Base-by-base conservation (phyloP, 2,797 vertebrate genomes). In the Pseudochromis fuscus region DNA sequence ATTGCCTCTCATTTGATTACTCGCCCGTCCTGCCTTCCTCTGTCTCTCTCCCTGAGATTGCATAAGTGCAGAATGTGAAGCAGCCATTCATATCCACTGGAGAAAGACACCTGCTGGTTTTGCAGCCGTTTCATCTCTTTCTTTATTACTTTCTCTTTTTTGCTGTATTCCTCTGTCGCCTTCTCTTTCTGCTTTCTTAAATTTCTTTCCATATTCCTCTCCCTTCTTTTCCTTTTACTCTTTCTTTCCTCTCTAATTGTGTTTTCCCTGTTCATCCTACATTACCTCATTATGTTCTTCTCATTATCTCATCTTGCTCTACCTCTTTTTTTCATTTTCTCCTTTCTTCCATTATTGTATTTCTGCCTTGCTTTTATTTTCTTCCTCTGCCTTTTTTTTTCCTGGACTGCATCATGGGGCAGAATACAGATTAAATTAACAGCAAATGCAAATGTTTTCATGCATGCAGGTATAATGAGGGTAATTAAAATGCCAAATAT, bases 1-100 rank as follows among this genome's bases (percentile, higher is more conserved):
- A 92, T 91, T 88, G 88, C 86, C 82, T 88, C 77, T 91, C 86
- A 89, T 91, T 88, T 91, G 87, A 92, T 92, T 88, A 87, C 79
- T 78, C 30, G 64, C 75, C 82, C 81, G 74, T 81, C 73, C 60
- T 73, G 30, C 24, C 66, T 72, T 37, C 44, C 60, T 65, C 56
- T 49, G 57, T 28, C 61, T 60, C 40, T 62, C 46, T 56, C 8
- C 30, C 57, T 37, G 18, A 52, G 56, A 85, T 87, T 90, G 88
- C 82, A 74, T 88, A 88, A 91, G 79, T 59, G 75, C 74, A 77
- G 77, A 83, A 84, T 89, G 73, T 71, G 81, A 89, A 84, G 77
- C 81, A 81, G 71, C 78, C 84, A 82, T 84, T 88, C 84, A 87
- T 68, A 81, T 80, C 72, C 62, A 84, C 42, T 64, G 56, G 57